Evolutionary conservation across 2,797 vertebrate genomes (phyloP).

Genomic region (Xenentodon cancila): DNA sequence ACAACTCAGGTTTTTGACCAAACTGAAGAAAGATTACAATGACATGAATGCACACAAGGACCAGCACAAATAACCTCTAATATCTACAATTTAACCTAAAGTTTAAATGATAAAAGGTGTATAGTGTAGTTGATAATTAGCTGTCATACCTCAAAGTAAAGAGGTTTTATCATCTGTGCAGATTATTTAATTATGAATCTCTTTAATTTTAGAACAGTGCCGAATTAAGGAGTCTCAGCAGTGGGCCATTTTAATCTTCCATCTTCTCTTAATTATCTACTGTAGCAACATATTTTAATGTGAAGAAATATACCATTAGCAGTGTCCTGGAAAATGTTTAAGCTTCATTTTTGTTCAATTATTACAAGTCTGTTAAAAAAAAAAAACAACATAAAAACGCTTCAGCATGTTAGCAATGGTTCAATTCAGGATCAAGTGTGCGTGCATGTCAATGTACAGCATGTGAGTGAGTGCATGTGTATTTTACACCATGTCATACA

Average conservation of each 20-base stretch:
- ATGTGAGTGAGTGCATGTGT: neutral
- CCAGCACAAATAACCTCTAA: neutral
- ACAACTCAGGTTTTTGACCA: slow-evolving; percentile 19
- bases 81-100: slow-evolving; percentile 14
- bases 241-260: slow-evolving; percentile 27
- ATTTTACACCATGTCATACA: slow-evolving; percentile 14
- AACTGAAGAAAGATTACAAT: slow-evolving; percentile 12
- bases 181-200: slow-evolving; percentile 58
- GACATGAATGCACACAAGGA: slow-evolving; percentile 11
- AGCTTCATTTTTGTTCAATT: slow-evolving; percentile 42
- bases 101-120: neutral
- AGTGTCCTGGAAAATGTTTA: slow-evolving; percentile 37
- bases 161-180: slow-evolving; percentile 23
- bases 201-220: slow-evolving; percentile 46
- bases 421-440: neutral
- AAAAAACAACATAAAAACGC: slow-evolving; percentile 13
- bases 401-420: neutral
- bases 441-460: too few species aligned
- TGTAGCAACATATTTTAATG: slow-evolving; percentile 43
- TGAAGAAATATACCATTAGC: slow-evolving; percentile 34
- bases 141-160: slow-evolving; percentile 36
- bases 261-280: slow-evolving; percentile 34
- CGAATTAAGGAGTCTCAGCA: slow-evolving; percentile 53
- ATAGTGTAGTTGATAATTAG: neutral
- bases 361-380: slow-evolving; percentile 36